A percentile compares a stretch with the other conserved stretches of the same genome.
Evolutionary conservation across 2,797 vertebrate species (phyloP).

Genomic region (Scyliorhinus canicula): DNA sequence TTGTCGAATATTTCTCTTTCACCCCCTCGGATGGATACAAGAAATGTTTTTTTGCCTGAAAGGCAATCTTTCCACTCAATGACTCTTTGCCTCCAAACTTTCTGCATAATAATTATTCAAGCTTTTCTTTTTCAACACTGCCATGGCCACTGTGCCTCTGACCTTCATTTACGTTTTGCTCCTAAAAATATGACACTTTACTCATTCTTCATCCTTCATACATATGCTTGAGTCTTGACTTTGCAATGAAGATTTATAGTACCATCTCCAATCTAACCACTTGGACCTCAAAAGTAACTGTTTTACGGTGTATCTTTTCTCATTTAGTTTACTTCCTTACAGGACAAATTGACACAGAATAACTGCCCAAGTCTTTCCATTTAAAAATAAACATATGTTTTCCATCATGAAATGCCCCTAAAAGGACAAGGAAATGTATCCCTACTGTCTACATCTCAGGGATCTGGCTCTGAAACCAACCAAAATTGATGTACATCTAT

Average conservation of each 20-base stretch:
- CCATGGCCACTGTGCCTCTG: not conserved
- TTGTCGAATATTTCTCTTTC: not conserved
- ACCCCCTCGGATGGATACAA: not conserved
- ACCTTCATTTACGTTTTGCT: not conserved
- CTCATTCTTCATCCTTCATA: not conserved
- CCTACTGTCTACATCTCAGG: not conserved
- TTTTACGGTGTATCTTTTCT: not conserved
- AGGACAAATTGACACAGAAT: not conserved
- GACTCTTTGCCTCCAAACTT: not conserved
- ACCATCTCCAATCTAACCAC: not conserved
- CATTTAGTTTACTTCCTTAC: not conserved
- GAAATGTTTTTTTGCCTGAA: not conserved
- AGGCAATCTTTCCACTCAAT: not conserved
- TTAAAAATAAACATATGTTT: not conserved
- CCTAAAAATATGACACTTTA: not conserved
- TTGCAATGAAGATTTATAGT: not conserved
- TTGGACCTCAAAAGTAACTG: not conserved
- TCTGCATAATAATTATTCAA: not conserved
- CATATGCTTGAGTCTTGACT: not conserved
- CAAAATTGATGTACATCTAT: too few species aligned
- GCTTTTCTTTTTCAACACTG: not conserved
- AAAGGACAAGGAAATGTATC: not conserved
- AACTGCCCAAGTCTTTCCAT: not conserved
- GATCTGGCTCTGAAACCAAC: not conserved
- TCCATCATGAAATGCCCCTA: not conserved